phyloP scores from a whole-genome alignment of 2,888 invertebrate genomes.

The Salticus scenicus region DNA sequence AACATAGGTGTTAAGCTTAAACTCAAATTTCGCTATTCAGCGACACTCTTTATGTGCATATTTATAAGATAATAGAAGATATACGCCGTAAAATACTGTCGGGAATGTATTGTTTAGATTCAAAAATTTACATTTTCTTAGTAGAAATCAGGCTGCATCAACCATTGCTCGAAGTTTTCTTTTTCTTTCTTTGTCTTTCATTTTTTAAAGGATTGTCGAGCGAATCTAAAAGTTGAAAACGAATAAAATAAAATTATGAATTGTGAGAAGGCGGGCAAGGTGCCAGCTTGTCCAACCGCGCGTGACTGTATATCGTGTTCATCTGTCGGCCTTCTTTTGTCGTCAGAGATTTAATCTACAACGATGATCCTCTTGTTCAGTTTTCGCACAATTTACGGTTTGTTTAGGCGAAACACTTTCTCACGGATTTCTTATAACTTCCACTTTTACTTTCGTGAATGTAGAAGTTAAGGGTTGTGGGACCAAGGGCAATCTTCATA shows the following conservation, averaged over 20 bases:
- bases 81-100: no score
- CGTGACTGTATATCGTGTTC: constrained; percentile 43
- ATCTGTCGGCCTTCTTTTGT: constrained; percentile 40
- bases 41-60: no score
- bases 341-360: constrained; percentile 40
- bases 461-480: no score
- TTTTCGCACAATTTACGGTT: constrained; percentile 55
- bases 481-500: no score
- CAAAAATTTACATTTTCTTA: constrained; percentile 34
- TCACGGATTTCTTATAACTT: no score
- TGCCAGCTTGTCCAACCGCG: constrained; percentile 60
- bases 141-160: no score
- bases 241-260: constrained; percentile 47
- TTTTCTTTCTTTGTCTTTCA: no score
- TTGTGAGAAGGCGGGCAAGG: constrained; percentile 46
- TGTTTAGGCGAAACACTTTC: constrained; percentile 28
- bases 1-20: no score
- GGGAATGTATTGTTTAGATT: constrained; percentile 61
- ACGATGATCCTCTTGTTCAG: constrained; percentile 36
- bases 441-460: no score
- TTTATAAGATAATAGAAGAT: no score
- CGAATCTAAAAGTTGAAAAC: constrained; percentile 38
- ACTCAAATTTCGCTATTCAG: no score
- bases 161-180: no score
- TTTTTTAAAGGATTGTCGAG: constrained; percentile 42